A percentile compares a stretch with the other conserved stretches of the same genome.
phyloP scores from a whole-genome alignment of 2,113 vertebrate genomes.

The Laticauda laticaudata region DNA sequence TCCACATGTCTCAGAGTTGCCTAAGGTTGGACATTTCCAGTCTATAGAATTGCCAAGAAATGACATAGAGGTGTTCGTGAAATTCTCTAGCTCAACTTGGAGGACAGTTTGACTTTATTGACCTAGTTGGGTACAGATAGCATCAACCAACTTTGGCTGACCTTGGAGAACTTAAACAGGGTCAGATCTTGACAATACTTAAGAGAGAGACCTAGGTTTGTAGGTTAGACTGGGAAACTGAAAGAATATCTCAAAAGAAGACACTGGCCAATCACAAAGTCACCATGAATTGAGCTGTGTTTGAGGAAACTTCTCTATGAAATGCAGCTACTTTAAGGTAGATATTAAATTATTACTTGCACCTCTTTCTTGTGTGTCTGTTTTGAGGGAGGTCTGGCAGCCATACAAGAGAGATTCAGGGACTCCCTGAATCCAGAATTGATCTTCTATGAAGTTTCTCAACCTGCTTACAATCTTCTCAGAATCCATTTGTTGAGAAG shows the following conservation, averaged over 20 bases:
- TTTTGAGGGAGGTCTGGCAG: neutral
- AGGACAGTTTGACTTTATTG: neutral
- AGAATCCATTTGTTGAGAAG: neutral
- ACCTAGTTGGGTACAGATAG: neutral
- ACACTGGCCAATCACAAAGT: neutral
- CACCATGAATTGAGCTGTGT: neutral
- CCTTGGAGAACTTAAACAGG: neutral
- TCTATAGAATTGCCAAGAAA: neutral
- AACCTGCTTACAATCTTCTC: neutral
- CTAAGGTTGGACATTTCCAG: too few species aligned
- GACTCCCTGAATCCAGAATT: neutral
- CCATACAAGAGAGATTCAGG: neutral
- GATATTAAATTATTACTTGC: neutral
- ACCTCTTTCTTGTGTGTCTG: neutral
- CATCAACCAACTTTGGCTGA: neutral
- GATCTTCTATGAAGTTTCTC: neutral
- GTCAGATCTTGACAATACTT: neutral
- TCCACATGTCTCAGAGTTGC: too few species aligned
- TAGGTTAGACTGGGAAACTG: neutral
- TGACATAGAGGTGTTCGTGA: neutral
- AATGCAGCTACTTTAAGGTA: neutral
- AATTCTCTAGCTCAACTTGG: neutral
- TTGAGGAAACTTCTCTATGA: neutral
- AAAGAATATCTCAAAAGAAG: neutral
- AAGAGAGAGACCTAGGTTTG: neutral